Conservation (phyloP, 2,113 vertebrate species). For the Cyprinodon brontotheroides region DNA sequence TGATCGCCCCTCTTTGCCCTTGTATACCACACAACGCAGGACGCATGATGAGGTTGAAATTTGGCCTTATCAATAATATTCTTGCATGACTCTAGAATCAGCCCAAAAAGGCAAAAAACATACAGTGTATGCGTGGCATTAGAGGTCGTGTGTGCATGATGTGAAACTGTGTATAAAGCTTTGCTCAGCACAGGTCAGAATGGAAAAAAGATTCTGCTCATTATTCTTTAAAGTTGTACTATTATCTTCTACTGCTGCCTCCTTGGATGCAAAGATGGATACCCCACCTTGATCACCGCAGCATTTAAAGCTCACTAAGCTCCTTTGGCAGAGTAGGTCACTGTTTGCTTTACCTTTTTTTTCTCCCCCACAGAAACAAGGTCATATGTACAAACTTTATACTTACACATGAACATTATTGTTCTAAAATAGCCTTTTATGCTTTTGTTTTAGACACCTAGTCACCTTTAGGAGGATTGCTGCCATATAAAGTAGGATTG, state of each 20-base stretch:
- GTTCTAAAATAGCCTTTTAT: slow-evolving; percentile 5
- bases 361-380: not conserved
- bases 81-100: not conserved
- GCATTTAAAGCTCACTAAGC: slow-evolving; percentile 35
- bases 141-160: not conserved
- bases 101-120: not conserved
- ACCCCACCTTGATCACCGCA: slow-evolving; percentile 17
- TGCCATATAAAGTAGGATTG: not conserved
- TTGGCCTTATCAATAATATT: no score
- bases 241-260: slow-evolving; percentile 37
- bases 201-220: slow-evolving; percentile 22
- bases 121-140: not conserved
- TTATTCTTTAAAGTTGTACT: slow-evolving; percentile 59
- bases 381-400: not conserved
- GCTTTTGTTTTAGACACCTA: not conserved
- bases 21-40: no score
- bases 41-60: no score
- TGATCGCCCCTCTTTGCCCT: no score
- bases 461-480: not conserved
- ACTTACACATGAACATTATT: not conserved
- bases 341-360: slow-evolving; percentile 12
- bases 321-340: slow-evolving; percentile 17
- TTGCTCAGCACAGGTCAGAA: slow-evolving; percentile 46
- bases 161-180: slow-evolving; percentile 8
- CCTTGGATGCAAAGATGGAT: slow-evolving; percentile 44